Percentiles rank a stretch among this genome's conserved stretches.
These are phyloP conservation scores for Hippocampus mohnikei DNA, from an alignment of 2,113 vertebrate species.

Conservation along the genomic window DNA sequence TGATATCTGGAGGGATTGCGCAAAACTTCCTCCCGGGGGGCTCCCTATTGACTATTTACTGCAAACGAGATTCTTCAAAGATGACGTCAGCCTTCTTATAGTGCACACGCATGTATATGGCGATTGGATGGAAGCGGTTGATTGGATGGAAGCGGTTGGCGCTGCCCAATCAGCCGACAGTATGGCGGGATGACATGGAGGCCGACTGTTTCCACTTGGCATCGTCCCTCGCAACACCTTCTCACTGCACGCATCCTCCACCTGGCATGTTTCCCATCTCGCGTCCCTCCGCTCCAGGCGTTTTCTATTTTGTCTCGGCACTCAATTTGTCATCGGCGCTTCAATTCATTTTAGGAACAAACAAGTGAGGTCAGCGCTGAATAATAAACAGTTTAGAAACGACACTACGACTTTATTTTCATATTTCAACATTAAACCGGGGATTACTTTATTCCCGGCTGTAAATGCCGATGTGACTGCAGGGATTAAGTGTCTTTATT, in stretches of 20 bases:
- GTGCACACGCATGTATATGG: slow-evolving; percentile 10
- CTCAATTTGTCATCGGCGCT: slow-evolving; percentile 5
- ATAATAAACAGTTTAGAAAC: background rate
- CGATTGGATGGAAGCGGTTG: slow-evolving; percentile 13
- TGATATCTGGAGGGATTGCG: slow-evolving; percentile 32
- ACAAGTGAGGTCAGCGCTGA: background rate
- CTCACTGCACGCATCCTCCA: slow-evolving; percentile 22
- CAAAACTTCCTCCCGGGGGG: slow-evolving; percentile 21
- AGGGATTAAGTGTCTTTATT: background rate
- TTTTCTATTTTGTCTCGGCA: slow-evolving; percentile 4
- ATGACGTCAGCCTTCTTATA: slow-evolving; percentile 40
- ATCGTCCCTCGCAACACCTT: slow-evolving; percentile 21
- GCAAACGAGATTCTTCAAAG: slow-evolving; percentile 42
- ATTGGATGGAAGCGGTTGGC: slow-evolving; percentile 27
- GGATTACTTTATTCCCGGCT: background rate
- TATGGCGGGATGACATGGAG: slow-evolving; percentile 10
- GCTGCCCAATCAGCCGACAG: slow-evolving; percentile 35
- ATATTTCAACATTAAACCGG: background rate
- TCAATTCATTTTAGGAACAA: background rate
- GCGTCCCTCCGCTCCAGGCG: slow-evolving; percentile 16
- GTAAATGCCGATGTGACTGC: background rate
- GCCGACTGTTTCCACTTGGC: slow-evolving; percentile 14
- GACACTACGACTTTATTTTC: background rate
- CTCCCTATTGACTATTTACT: slow-evolving; percentile 25
- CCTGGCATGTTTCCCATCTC: slow-evolving; percentile 24